These are phyloP conservation scores for Drosophila kepulauana DNA, from an alignment of 1,140 invertebrate genomes.

Conservation along the genomic window DNA sequence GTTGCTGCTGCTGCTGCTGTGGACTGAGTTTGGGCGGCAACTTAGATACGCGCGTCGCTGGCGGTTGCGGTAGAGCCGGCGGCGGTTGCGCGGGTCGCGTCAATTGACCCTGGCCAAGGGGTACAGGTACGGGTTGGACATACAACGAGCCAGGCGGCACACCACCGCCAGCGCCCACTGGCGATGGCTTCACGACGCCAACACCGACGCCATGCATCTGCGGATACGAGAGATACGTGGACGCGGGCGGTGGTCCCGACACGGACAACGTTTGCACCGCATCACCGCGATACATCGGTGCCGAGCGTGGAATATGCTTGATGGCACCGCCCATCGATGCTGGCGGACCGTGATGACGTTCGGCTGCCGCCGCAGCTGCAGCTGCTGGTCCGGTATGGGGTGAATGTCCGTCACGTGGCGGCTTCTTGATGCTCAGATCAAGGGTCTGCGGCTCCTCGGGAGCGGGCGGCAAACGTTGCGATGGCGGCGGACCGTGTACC, in stretches of 20 bases:
- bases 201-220: conserved; percentile 67
- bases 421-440: conserved; percentile 93
- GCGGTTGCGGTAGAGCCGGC: conserved; percentile 78
- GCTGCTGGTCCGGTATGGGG: conserved; percentile 85
- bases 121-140: conserved; percentile 83
- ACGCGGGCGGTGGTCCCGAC: conserved; percentile 40
- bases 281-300: conserved; percentile 70
- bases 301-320: conserved; percentile 72
- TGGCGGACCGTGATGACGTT: conserved; percentile 85
- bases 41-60: conserved; percentile 52
- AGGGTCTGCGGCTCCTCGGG: conserved; percentile 89
- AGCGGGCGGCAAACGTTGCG: conserved; percentile 73
- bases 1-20: conserved; percentile 66
- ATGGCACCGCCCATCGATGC: conserved; percentile 48
- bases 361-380: conserved; percentile 6
- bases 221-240: conserved; percentile 70
- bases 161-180: conserved; percentile 48
- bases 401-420: conserved; percentile 86
- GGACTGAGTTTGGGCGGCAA: conserved; percentile 67
- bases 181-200: conserved; percentile 56
- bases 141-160: conserved; percentile 84
- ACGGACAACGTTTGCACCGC: conserved; percentile 39
- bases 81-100: conserved; percentile 58
- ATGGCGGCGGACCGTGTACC: conserved; percentile 37
- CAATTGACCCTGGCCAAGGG: conserved; percentile 66